A percentile compares a stretch with the other conserved stretches of the same genome.
Evolutionary conservation across 2,888 invertebrate genomes (phyloP).

Genomic region (Elmis aenea): DNA sequence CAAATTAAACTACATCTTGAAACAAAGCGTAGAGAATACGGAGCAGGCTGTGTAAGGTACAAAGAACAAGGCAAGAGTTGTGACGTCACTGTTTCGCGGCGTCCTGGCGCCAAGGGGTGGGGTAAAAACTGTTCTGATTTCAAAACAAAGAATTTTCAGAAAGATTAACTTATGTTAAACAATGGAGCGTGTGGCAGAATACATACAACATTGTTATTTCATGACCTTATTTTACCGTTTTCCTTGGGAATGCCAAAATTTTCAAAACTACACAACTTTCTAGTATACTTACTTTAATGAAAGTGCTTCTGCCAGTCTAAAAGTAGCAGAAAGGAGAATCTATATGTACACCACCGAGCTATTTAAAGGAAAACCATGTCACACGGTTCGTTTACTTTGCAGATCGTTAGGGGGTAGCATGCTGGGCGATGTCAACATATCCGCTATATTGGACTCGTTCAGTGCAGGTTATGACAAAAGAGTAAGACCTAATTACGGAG

Average conservation of each 20-base stretch:
- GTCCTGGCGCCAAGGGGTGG: constrained; percentile 30
- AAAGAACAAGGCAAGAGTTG: constrained; percentile 26
- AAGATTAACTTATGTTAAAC: constrained; percentile 5
- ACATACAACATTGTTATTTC: no score
- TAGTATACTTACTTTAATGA: no score
- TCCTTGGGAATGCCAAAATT: no score
- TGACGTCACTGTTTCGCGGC: constrained; percentile 30
- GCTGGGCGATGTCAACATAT: constrained; percentile 91
- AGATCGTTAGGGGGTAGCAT: constrained; percentile 75
- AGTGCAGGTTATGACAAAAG: constrained; percentile 98
- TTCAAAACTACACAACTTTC: no score
- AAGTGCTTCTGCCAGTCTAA: no score
- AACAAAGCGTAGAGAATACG: constrained; percentile 10
- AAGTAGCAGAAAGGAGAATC: no score
- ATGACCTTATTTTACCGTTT: no score
- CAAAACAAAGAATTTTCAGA: constrained; percentile 29
- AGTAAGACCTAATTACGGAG: constrained; percentile 98
- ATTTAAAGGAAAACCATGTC: no score
- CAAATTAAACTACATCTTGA: constrained; percentile 6
- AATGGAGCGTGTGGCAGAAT: no score
- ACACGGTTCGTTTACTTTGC: constrained; percentile 30
- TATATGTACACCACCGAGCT: no score
- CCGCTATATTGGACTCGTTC: constrained; percentile 91
- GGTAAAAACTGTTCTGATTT: constrained; percentile 27
- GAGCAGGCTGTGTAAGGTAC: constrained; percentile 22